Base-by-base conservation (phyloP, 2,113 vertebrate species). In the Sisor rabdophorus region DNA sequence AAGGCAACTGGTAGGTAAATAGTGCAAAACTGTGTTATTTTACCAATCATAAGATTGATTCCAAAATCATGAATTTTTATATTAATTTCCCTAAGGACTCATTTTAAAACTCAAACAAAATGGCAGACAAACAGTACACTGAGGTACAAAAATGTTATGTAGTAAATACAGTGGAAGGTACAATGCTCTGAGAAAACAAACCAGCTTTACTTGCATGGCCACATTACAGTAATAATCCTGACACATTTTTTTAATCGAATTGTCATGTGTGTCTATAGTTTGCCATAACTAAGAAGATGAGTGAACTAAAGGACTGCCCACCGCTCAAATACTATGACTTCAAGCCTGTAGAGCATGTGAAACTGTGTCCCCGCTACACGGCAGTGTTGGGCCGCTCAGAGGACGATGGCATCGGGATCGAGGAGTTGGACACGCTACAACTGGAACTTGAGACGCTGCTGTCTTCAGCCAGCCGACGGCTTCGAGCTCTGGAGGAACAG, bases 241-340 rank as follows among this genome's bases (percentile, higher is more conserved):
- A 10, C 24, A 11, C 2, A 20, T 58, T 11, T 16, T 28, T 28
- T 10, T 63, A 40, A 9, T 10, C 2, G 2, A 63, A 68, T 36
- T 44, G 19, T 22, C 26, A 59, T 11, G 1, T 36, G 24, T 44
- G 24, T 32, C 9, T 69, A 16, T 69, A 79, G 79, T 26, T 83
- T 81, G 72, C 8, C 65, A 63, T 61, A 13, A 72, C 44, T 60
- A 50, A 54, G 85, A 86, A 59, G 80, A 99, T 98, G 97, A 98
- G 95, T 77, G 97, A 99, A 82, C 86, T 98, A 79, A 99, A 98
- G 90, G 97, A 98, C 86, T 99, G 97, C 76, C 97, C 97, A 3
- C 96, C 97, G 0, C 88, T 99, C 70, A 96, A 99, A 87, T 99
- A 98, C 88, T 97, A 98, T 4, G 97, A 99, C 87, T 98, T 99